Percentiles rank a stretch among this genome's conserved stretches.
Evolutionary conservation across 2,113 vertebrate species (phyloP).

Genomic region (Dolichotis patagonum): DNA sequence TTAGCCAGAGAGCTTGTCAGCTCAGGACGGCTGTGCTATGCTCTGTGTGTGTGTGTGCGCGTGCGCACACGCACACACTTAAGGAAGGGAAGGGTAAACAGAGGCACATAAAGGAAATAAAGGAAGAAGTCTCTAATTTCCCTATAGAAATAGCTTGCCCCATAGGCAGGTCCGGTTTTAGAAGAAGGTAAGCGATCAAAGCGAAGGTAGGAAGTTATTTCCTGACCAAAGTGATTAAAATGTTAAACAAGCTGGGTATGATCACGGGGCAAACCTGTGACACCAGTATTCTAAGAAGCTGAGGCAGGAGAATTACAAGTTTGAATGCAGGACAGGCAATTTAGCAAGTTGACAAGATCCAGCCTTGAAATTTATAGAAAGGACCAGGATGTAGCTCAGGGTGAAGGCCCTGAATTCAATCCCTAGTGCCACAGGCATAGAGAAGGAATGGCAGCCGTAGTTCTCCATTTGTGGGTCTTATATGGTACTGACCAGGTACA

Average conservation of each 20-base stretch:
- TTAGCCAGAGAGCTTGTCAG: constrained; percentile 78
- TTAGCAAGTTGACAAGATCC: background rate
- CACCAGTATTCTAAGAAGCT: background rate
- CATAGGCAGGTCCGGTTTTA: background rate
- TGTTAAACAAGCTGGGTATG: background rate
- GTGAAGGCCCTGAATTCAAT: background rate
- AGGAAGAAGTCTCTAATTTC: background rate
- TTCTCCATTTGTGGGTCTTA: fast-evolving
- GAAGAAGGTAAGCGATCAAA: background rate
- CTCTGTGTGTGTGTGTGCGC: background rate
- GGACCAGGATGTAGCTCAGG: background rate
- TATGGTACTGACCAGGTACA: no score
- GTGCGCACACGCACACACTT: background rate
- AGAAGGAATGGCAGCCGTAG: background rate
- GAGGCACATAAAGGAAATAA: background rate
- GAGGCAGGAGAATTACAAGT: background rate
- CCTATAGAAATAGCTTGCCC: no score
- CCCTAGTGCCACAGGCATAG: background rate
- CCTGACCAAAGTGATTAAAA: fast-evolving
- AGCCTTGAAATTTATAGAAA: background rate
- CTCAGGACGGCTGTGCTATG: constrained; percentile 38
- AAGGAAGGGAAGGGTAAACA: background rate
- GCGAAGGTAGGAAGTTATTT: background rate
- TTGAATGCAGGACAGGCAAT: background rate
- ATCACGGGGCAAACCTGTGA: no score